Base-by-base conservation (phyloP, 2,888 invertebrate genomes). In the Anodontia alba region DNA sequence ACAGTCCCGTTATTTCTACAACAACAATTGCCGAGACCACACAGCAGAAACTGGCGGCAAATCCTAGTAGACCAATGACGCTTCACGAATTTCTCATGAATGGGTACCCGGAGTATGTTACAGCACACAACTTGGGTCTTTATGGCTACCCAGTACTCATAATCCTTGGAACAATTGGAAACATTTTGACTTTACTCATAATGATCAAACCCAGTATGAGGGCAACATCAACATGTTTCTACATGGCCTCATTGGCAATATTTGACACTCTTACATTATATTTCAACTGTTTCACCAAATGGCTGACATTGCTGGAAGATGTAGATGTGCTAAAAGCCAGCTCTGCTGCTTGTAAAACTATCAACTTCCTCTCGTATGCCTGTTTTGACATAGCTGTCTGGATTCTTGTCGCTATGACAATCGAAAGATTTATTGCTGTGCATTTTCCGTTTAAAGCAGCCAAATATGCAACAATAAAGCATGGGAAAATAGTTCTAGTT, bases 401-500 rank as follows among this genome's bases (percentile, higher is more conserved):
- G 92, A 81, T 90, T n/a, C 81, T 92, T 7, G 92, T 92, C 68
- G 88, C 88, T 20, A 92, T 93, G 92, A 93, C 92, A 10, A 80
- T 91, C 10, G 92, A 93, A 71, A 71, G 92, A 38, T 91, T 89
- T 70, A 81, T 92, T 29, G 91, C 90, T 2, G 90, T 93, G 7
- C 86, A 88, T 67, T 89, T 87, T 71, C 92, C 92, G 1, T 78
- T 92, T 8, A 89, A 88, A 67, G 89, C 90, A 17, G 70, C 81
- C 20, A 80, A 80, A 36, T 68, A 86, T 46, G 88, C 90, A 10
- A 90, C 90, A 0, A 75, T 89, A 2, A 77, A 81, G n/a, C 78
- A 87, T 73, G 90, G 91, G 3, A 87, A 83, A 43, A 76, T 83
- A 23, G 83, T 87, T 2, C 79, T 86, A 10, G 23, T 84, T 0